Conservation (phyloP, 2,113 vertebrate species). For the Anser cygnoides region DNA sequence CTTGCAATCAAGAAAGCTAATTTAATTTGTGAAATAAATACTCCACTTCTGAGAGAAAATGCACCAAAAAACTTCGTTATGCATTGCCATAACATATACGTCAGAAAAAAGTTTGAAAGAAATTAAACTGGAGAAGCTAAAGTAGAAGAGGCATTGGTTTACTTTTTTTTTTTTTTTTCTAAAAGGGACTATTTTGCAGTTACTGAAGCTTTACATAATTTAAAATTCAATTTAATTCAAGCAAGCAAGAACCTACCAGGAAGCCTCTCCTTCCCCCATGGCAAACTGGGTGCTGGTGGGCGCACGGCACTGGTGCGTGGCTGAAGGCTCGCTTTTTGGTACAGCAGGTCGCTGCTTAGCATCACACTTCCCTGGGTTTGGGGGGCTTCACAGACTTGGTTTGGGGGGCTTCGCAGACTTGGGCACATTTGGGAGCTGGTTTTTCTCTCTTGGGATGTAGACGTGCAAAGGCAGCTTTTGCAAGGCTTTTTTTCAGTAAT, state of each 20-base stretch:
- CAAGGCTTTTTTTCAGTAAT: background rate
- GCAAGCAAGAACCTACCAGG: background rate
- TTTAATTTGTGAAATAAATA: background rate
- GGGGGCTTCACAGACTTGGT: background rate
- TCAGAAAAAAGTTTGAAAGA: background rate
- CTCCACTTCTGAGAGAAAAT: background rate
- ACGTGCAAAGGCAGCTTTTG: background rate
- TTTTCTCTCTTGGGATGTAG: background rate
- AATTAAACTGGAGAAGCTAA: background rate
- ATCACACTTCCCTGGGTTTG: rapidly evolving
- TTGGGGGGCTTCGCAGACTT: background rate
- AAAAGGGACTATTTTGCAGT: background rate
- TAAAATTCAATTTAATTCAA: background rate
- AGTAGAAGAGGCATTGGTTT: background rate
- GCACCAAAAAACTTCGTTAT: background rate
- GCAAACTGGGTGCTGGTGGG: background rate
- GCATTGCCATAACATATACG: background rate
- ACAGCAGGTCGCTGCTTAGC: rapidly evolving
- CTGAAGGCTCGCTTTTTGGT: background rate
- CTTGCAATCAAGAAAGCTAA: slow-evolving; percentile 23
- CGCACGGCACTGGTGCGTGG: rapidly evolving
- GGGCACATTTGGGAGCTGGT: background rate
- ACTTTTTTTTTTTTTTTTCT: background rate
- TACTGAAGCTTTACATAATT: background rate
- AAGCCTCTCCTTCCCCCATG: background rate